These are phyloP conservation scores for Cynodonichthys magdalenae DNA, from an alignment of 2,797 vertebrate species.

Conservation along the genomic window DNA sequence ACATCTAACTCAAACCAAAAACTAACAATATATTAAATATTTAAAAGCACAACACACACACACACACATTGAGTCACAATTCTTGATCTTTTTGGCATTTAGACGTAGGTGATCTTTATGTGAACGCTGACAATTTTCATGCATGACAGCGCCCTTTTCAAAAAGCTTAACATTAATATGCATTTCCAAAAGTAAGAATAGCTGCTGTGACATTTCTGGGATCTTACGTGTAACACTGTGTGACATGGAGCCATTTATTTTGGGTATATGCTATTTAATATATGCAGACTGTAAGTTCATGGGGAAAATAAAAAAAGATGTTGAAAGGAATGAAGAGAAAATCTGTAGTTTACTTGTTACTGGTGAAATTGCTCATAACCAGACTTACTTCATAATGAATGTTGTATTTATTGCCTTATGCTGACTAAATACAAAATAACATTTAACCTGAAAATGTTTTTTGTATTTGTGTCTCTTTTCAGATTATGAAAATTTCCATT, in stretches of 20 bases:
- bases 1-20: too few species aligned
- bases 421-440: too few species aligned
- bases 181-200: slow-evolving; percentile 2
- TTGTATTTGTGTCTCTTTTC: too few species aligned
- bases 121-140: slow-evolving; percentile 2
- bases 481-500: too few species aligned
- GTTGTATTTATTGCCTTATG: too few species aligned
- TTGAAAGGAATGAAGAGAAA: neutral
- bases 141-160: slow-evolving; percentile 4
- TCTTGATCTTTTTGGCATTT: slow-evolving; percentile 9
- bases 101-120: slow-evolving; percentile 7
- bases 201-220: neutral
- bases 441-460: too few species aligned
- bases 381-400: too few species aligned
- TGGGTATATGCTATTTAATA: neutral
- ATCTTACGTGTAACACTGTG: slow-evolving; percentile 1
- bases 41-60: too few species aligned
- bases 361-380: too few species aligned
- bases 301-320: neutral
- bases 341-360: neutral
- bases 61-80: neutral
- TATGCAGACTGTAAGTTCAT: slow-evolving; percentile 1
- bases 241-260: neutral
- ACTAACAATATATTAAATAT: too few species aligned
- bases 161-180: slow-evolving; percentile 1